Evolutionary conservation across 2,113 vertebrate species (phyloP), one percentile per base, ranked within the genome.

Genomic region (Brachypodius melanocephalos): DNA sequence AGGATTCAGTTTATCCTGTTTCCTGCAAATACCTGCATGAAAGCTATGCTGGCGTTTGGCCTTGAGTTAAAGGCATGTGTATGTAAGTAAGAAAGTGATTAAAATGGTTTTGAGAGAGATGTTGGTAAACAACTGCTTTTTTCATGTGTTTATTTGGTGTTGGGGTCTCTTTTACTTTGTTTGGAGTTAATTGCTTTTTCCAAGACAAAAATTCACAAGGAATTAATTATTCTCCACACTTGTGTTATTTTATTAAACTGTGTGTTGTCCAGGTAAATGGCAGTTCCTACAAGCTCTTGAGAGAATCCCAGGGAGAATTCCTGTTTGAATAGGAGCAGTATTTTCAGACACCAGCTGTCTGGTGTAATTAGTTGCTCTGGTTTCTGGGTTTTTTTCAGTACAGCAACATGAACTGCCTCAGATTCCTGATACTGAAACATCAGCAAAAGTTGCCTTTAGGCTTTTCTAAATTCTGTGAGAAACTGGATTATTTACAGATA

Each of bases 401-500:
- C 36, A 85, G 36, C 61, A 89, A 2, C 42, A 40, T 51, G 34
- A 73, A 59, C 32, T 85, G 58, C 45, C 51, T 85, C 65, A 38
- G 45, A 63, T 45, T 95, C 34, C 49, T 78, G 45, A 54, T 66
- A 72, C 1, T 28, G 36, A 90, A 43, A n/a, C 34, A 74, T 42
- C 42, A 81, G 31, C 1, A 14, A 58, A 74, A 87, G 43, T 62
- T 82, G 58, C 77, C 63, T 58, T 69, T 43, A 73, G 81, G 69
- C 61, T 92, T 89, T 69, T 88, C 67, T 88, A 31, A 83, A 6
- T 77, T 95, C 66, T 62, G 42, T 43, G 67, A 83, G 91, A 73
- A 93, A 43, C 52, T 71, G 46, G 46, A 73, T 88, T 91, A 93
- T 94, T 94, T 94, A 88, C 8, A 2, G 90, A n/a, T 88, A 91